Evolutionary conservation across 2,888 invertebrate species (phyloP).

Genomic region (Drosophila nr. medialis): DNA sequence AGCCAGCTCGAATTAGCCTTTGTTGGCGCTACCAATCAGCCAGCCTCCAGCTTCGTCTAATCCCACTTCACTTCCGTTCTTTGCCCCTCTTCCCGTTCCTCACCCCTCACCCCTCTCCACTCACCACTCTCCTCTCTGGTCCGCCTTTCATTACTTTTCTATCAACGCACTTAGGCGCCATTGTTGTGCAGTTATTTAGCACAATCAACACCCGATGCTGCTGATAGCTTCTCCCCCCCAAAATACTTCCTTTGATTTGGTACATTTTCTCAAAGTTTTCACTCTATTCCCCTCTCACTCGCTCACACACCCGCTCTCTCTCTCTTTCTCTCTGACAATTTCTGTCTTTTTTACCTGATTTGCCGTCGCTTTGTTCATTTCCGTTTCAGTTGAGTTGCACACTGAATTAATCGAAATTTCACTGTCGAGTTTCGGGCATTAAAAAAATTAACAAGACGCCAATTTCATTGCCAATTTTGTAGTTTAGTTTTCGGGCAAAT

Average conservation of each 20-base stretch:
- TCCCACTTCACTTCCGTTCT: neutral
- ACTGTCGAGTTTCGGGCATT: conserved; percentile 24
- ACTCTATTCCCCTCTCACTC: conserved; percentile 3
- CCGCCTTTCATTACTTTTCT: conserved; percentile 76
- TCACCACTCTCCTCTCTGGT: conserved; percentile 17
- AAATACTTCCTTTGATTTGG: conserved; percentile 44
- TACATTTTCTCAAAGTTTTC: conserved; percentile 64
- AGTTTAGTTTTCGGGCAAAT: neutral
- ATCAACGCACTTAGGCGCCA: conserved; percentile 78
- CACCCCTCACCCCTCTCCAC: neutral
- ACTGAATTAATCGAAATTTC: conserved; percentile 73
- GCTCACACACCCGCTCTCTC: neutral
- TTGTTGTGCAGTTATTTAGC: conserved; percentile 79
- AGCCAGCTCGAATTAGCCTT: conserved; percentile 71
- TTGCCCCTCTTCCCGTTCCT: neutral
- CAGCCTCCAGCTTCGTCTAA: conserved; percentile 33
- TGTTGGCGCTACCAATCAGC: conserved; percentile 74
- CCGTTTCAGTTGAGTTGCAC: conserved; percentile 66
- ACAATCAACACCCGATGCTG: conserved; percentile 76
- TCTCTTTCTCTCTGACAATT: neutral
- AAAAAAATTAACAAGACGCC: conserved; percentile 34
- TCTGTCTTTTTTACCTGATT: conserved; percentile 50
- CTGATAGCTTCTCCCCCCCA: conserved; percentile 51
- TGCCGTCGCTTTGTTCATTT: conserved; percentile 64
- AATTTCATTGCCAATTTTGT: conserved; percentile 3